Conservation (phyloP, 2,888 invertebrate species). For the Hyposoter didymator region DNA sequence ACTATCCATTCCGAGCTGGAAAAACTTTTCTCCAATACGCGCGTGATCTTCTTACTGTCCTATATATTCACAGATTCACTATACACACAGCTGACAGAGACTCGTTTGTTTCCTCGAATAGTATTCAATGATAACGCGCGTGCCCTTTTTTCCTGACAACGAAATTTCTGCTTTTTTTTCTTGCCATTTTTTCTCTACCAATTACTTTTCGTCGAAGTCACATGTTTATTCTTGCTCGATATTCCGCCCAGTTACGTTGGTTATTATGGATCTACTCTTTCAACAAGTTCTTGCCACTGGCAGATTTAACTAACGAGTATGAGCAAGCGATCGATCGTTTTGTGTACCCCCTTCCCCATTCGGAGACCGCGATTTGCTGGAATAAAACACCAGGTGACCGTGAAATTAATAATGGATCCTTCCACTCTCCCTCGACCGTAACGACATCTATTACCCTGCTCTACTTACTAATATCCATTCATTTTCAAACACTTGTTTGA, state of each 20-base stretch:
- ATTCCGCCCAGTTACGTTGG: no score
- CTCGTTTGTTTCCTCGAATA: slow-evolving; percentile 14
- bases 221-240: neutral
- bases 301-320: slow-evolving; percentile 1
- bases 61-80: neutral
- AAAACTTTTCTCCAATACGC: slow-evolving; percentile 36
- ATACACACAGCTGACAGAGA: neutral
- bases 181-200: neutral
- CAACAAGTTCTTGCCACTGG: neutral
- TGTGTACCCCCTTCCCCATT: neutral
- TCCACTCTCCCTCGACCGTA: neutral
- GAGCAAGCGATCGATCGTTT: neutral
- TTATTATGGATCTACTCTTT: neutral
- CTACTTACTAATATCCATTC: neutral
- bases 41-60: neutral
- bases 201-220: neutral
- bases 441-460: slow-evolving; percentile 11
- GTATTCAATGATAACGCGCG: neutral
- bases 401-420: neutral
- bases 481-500: slow-evolving; percentile 3
- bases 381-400: neutral
- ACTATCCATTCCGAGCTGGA: slow-evolving; percentile 18
- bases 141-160: neutral
- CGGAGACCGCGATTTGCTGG: neutral
- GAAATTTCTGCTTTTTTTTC: neutral